Base-by-base conservation (phyloP, 2,888 invertebrate genomes). In the Anaspis maculata region DNA sequence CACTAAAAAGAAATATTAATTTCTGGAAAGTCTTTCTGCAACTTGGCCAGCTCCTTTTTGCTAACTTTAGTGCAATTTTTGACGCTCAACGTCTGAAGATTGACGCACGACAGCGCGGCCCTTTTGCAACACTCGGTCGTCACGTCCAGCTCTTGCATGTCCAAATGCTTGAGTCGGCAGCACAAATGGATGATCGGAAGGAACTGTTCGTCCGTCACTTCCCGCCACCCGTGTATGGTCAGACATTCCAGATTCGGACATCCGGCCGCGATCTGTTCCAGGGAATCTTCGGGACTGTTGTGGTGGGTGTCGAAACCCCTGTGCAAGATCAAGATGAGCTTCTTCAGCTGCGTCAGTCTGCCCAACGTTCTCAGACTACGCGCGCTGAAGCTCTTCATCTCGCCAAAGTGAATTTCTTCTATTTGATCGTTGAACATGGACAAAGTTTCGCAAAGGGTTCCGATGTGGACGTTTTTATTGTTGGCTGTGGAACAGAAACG, bases 261-360 rank as follows among this genome's bases (percentile, higher is more conserved):
- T 12, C 57, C 57, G 12, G 52, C 54, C 25, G 57, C 55, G 26
- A 57, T 39, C 21, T 54, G 52, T 34, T 56, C 49, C 3, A 57
- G 37, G 10, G 54, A 49, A 49, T 57, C 56, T 31, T 57, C 57
- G 2, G 54, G 54, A n/a, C n/a, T n/a, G n/a, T n/a, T n/a, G n/a
- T n/a, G n/a, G 39, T 56, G 53, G 24, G 50, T 51, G n/a, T 55
- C 50, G 27, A 46, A 51, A 7, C 48, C 49, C 13, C 50, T 42
- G 1, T 47, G 45, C 5, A 50, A 52, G 7, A 47, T 44, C 21
- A 57, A 36, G 22, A 46, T 41, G 10, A 57, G 44, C 37, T 37
- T 40, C 39, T 45, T 42, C 28, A 57, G 45, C 36, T 55, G 47
- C 24, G 47, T 46, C 41, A 56, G 47, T 32, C 54, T 46, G 14